Evolutionary conservation across 2,113 vertebrate genomes (phyloP).

Genomic region (Nibea albiflora): DNA sequence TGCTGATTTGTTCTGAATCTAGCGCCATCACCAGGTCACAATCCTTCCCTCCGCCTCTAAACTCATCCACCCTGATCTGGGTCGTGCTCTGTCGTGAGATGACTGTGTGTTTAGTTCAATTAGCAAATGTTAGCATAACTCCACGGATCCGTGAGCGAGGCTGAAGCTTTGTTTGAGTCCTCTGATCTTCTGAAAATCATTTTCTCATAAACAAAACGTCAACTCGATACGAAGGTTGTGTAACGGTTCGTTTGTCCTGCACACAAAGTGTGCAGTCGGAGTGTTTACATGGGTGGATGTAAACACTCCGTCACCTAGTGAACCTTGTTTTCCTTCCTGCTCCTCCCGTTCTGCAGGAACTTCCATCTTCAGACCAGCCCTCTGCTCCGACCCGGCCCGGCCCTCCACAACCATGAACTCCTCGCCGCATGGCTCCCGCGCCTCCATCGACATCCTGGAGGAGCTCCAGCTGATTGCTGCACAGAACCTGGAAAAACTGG

Average conservation of each 20-base stretch:
- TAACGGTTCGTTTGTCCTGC: constrained; percentile 37
- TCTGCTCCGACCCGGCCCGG: not conserved
- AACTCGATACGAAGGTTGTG: constrained; percentile 14
- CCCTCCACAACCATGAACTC: constrained; percentile 78
- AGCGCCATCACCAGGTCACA: too few relatives aligned
- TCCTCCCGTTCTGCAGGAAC: constrained; percentile 61
- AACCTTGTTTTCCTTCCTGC: constrained; percentile 62
- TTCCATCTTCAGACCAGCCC: constrained; percentile 44
- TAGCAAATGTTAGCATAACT: too few relatives aligned
- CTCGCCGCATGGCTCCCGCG: constrained; percentile 69
- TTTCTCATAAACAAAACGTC: not conserved
- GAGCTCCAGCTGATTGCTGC: constrained; percentile 85
- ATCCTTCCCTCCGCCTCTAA: too few relatives aligned
- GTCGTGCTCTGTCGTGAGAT: too few relatives aligned
- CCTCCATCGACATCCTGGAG: constrained; percentile 84
- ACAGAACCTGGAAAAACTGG: constrained; percentile 85
- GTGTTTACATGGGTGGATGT: constrained; percentile 17
- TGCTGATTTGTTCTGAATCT: too few relatives aligned
- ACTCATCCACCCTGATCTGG: too few relatives aligned
- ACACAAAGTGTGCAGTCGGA: constrained; percentile 26
- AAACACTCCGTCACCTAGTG: constrained; percentile 19
- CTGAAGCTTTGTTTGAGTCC: not conserved
- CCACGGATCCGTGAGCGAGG: too few relatives aligned
- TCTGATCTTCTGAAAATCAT: not conserved
- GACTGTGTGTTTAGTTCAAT: too few relatives aligned